Evolutionary conservation across 92 coral and sea anemone species (phyloP).

Genomic region (Actinostola sp.): DNA sequence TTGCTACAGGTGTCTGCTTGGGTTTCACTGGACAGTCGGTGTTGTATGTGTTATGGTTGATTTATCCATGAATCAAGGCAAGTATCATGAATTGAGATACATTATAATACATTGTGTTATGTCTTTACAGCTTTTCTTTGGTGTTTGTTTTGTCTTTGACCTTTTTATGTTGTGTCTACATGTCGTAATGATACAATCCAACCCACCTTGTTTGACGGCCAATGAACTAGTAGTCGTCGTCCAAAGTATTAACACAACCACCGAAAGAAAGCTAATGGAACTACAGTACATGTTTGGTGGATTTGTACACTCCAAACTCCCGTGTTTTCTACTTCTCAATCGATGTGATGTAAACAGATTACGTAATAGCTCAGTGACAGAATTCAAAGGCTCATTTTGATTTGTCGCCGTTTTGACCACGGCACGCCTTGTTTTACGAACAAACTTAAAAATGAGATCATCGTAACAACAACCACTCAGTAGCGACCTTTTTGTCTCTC

Average conservation of each 20-base stretch:
- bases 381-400: not conserved
- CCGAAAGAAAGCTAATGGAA: not conserved
- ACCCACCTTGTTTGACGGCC: slow-evolving; percentile 2
- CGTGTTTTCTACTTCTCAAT: not conserved
- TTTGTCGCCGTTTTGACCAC: not conserved
- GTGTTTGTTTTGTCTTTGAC: slow-evolving; percentile 3
- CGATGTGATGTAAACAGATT: not conserved
- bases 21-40: too few species aligned
- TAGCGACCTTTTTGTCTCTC: too few species aligned
- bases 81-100: not conserved
- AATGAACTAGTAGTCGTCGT: not conserved
- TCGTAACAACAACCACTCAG: not conserved
- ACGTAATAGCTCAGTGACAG: not conserved
- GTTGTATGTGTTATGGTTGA: not conserved
- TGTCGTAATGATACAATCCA: not conserved
- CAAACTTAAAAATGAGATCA: not conserved
- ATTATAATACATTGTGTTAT: too few species aligned
- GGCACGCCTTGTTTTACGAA: not conserved
- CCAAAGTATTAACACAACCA: not conserved
- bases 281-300: not conserved
- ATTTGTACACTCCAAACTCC: not conserved
- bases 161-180: not conserved
- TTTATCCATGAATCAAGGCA: not conserved
- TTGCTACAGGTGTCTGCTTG: too few species aligned
- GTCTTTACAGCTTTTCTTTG: not conserved